Base-by-base conservation (phyloP, 2,888 invertebrate species). In the Melinopterus prodromus region DNA sequence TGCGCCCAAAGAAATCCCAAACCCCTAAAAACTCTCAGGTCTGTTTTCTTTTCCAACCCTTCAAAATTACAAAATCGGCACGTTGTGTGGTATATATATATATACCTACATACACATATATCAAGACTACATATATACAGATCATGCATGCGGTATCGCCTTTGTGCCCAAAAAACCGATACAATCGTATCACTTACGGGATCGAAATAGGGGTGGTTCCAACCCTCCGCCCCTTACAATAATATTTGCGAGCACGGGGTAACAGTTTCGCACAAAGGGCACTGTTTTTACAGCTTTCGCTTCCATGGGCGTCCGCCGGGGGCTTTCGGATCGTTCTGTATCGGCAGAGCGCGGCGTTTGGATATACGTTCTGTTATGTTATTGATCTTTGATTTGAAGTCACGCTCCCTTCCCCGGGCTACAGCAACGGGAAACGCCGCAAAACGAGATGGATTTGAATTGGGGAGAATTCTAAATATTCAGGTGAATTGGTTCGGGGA, bases 241-340 rank as follows among this genome's bases (percentile, higher is more conserved):
- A 88, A 88, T 87, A 88, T 88, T 87, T 87, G 84, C 77, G 80
- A 79, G 83, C 84, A 87, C 86, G 87, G 86, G 85, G 85, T 88
- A 88, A 88, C 88, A 87, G 88, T 86, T 88, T 82, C 80, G 82
- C 84, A 88, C 87, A 88, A 88, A 86, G 86, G 86, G 84, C 83
- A 84, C 83, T 88, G 87, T 88, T 88, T 88, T 88, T 86, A 82
- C 88, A 88, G 88, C 87, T 86, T 84, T 79, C 84, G 80, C 83
- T 78, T 77, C 77, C 78, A 76, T 75, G 53, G 26, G 26, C 71
- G 15, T 7, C 12, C 71, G 71, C 71, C 16, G 2, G 26, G 15
- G 7, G 71, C 15, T 14, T 71, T 71, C 71, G 71, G 15, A 15
- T 16, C n/a, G 71, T 26, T 0, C 15, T 7, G 26, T 4, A n/a